phyloP scores from a whole-genome alignment of 1,140 invertebrate genomes.

The Ostrea denselamellosa region DNA sequence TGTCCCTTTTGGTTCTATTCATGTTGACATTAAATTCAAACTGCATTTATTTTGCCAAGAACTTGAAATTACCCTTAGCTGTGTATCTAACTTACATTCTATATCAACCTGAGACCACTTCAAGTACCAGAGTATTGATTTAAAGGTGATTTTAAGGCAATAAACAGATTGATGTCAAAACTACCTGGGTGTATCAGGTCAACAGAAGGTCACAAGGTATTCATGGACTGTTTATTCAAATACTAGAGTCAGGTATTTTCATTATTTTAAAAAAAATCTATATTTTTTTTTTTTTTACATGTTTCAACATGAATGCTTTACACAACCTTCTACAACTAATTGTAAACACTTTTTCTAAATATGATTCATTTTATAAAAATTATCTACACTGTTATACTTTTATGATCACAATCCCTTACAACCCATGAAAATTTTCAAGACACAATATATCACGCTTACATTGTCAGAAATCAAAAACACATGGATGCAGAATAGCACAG shows the following conservation, averaged over 20 bases:
- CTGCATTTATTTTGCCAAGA: background rate
- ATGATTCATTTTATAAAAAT: too few species aligned
- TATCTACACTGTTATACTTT: too few species aligned
- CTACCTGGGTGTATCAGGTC: background rate
- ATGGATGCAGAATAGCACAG: too few species aligned
- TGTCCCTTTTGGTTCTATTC: constrained; percentile 12
- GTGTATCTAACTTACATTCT: background rate
- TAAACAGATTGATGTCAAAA: background rate
- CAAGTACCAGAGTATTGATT: background rate
- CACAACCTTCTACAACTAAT: too few species aligned
- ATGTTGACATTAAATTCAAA: background rate
- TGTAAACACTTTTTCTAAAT: too few species aligned
- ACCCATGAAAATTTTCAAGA: too few species aligned
- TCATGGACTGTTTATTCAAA: background rate
- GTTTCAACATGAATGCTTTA: too few species aligned
- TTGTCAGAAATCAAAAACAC: too few species aligned
- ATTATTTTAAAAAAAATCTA: background rate
- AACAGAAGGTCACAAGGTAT: background rate
- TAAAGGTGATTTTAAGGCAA: constrained; percentile 11
- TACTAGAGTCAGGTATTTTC: background rate
- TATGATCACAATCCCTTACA: too few species aligned
- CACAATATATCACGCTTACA: too few species aligned
- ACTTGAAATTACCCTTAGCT: background rate
- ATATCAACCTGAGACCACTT: constrained; percentile 22
- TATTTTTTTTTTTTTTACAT: too few species aligned